A percentile compares a stretch with the other conserved stretches of the same genome.
Evolutionary conservation across 2,888 invertebrate genomes (phyloP).

Genomic region (Aleiodes testaceus): DNA sequence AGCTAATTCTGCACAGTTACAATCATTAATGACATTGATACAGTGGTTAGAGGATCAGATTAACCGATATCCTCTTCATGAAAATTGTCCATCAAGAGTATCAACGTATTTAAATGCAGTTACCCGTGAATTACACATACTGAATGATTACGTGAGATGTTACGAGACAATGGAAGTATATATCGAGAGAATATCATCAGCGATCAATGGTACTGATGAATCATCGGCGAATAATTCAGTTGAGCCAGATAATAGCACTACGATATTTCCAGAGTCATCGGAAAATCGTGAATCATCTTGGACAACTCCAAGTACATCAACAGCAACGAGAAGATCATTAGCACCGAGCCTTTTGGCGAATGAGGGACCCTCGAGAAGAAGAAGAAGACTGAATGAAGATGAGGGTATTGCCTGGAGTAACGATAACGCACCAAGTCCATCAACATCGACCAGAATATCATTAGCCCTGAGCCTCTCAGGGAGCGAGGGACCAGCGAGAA

Average conservation of each 20-base stretch:
- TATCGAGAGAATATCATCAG: no score
- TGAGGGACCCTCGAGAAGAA: conserved; percentile 52
- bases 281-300: no score
- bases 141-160: no score
- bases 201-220: no score
- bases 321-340: background rate
- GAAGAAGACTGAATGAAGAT: conserved; percentile 49
- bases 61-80: no score
- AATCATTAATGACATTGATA: no score
- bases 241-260: conserved; percentile 29
- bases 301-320: background rate
- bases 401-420: conserved; percentile 40
- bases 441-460: conserved; percentile 1
- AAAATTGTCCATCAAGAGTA: no score
- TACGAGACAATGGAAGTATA: no score
- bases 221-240: background rate
- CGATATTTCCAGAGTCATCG: background rate
- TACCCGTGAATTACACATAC: no score
- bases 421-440: conserved; percentile 2
- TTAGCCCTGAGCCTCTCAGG: conserved; percentile 21
- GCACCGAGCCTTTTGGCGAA: conserved; percentile 23
- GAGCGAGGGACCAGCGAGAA: conserved; percentile 51
- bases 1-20: no score
- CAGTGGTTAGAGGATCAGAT: no score
- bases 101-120: no score